Percentiles rank a stretch among this genome's conserved stretches.
phyloP scores from a whole-genome alignment of 2,113 vertebrate species.

The Syngnathus scovelli region DNA sequence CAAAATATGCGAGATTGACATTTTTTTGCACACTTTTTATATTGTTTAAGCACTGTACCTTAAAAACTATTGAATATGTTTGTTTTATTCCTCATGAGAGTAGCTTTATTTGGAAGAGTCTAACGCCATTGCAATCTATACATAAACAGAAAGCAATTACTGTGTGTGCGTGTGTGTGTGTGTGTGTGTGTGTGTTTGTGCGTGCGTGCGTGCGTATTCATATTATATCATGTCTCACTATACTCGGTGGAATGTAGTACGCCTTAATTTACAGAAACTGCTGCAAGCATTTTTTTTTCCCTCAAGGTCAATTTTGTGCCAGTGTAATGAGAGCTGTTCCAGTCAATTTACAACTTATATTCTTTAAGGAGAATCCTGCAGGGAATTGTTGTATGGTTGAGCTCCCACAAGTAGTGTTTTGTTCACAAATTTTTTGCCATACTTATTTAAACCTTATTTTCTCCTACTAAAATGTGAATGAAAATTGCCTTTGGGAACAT shows the following conservation, averaged over 20 bases:
- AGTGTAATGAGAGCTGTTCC: not conserved
- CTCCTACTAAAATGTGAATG: conserved; percentile 6
- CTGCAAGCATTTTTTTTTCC: not conserved
- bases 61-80: too few species aligned
- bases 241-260: not conserved
- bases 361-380: not conserved
- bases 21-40: too few species aligned
- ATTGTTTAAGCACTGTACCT: too few species aligned
- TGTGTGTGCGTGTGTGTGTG: too few species aligned
- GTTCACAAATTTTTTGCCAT: not conserved
- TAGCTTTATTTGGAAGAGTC: too few species aligned
- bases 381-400: conserved; percentile 4
- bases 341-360: not conserved
- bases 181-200: too few species aligned
- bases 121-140: too few species aligned
- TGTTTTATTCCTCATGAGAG: too few species aligned
- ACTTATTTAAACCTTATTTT: not conserved
- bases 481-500: conserved; percentile 1
- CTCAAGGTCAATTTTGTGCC: not conserved
- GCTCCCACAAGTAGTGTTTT: not conserved
- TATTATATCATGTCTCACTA: conserved; percentile 1
- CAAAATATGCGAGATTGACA: too few species aligned
- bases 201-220: not conserved
- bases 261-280: not conserved
- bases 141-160: too few species aligned